These are phyloP conservation scores for Cichladusa arquata DNA, from an alignment of 2,113 vertebrate species.

Conservation along the genomic window DNA sequence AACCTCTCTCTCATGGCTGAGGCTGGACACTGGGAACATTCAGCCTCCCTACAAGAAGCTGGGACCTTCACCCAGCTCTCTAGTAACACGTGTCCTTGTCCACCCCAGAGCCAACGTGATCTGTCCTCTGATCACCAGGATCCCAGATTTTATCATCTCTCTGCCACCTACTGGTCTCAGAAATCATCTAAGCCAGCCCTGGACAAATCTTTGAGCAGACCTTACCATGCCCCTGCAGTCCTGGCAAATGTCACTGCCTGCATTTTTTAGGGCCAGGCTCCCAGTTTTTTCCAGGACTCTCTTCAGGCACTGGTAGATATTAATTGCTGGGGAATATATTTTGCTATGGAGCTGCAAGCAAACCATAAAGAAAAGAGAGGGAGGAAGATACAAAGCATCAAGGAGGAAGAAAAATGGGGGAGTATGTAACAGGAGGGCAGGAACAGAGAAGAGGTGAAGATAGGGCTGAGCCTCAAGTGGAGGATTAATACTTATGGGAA, in stretches of 20 bases:
- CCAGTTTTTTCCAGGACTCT: background rate
- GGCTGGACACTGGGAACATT: background rate
- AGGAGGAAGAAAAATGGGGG: background rate
- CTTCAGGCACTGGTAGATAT: background rate
- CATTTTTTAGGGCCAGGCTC: background rate
- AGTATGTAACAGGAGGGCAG: background rate
- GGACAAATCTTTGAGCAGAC: background rate
- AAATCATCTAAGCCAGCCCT: background rate
- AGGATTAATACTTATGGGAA: conserved; percentile 2
- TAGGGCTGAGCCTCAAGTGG: background rate
- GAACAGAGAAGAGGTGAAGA: background rate
- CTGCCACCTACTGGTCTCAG: conserved; percentile 13
- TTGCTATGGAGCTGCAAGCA: background rate
- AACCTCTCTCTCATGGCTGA: background rate
- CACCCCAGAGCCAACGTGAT: background rate
- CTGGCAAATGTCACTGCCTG: background rate
- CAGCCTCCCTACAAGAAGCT: conserved; percentile 3
- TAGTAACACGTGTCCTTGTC: background rate
- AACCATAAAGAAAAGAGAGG: background rate
- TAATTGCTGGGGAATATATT: background rate
- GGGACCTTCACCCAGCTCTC: background rate
- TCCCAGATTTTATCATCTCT: background rate
- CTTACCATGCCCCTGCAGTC: background rate
- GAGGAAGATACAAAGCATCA: background rate
- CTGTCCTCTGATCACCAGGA: background rate